Percentiles rank a stretch among this genome's conserved stretches.
phyloP scores from a whole-genome alignment of 2,113 vertebrate species.

The Rhinolophus ferrumequinum region DNA sequence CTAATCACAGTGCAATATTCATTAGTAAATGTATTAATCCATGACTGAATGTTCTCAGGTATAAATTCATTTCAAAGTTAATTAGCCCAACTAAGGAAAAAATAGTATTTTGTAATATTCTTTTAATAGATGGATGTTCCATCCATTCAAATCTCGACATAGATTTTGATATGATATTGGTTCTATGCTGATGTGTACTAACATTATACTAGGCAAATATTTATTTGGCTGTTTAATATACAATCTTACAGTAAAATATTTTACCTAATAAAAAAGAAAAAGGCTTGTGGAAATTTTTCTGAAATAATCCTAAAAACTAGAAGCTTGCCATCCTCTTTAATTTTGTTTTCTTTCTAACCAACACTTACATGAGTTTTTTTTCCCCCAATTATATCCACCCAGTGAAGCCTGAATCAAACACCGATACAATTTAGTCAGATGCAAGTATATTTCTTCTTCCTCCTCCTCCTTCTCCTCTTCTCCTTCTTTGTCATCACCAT shows the following conservation, averaged over 20 bases:
- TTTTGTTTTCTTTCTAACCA: background rate
- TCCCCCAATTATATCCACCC: background rate
- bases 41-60: conserved; percentile 16
- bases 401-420: background rate
- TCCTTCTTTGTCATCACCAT: background rate
- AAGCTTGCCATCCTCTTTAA: background rate
- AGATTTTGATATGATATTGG: background rate
- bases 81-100: background rate
- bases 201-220: background rate
- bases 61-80: conserved; percentile 55
- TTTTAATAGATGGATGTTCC: background rate
- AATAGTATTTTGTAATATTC: conserved; percentile 6
- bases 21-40: background rate
- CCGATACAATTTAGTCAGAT: background rate
- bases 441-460: background rate
- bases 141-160: background rate
- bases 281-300: background rate
- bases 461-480: background rate
- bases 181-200: background rate
- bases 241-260: background rate
- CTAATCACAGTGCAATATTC: conserved; percentile 28
- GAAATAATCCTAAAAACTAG: background rate
- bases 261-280: background rate
- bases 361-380: background rate
- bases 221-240: background rate